These are phyloP conservation scores for silkworm (Bombyx mori) DNA, from an alignment of 1,140 invertebrate species.

Conservation along the genomic window ASM3026992v2 NC_085118.1:9160501-9161000, in stretches of 20 bases:
- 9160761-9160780: slow-evolving; percentile 34
- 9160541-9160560: not conserved
- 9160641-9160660: slow-evolving; percentile 69
- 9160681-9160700: slow-evolving; percentile 12
- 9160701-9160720: slow-evolving; percentile 63
- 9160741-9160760: slow-evolving; percentile 69
- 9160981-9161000: too few relatives aligned
- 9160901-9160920: too few relatives aligned
- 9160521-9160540: not conserved
- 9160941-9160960: too few relatives aligned
- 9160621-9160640: slow-evolving; percentile 61
- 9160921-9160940: too few relatives aligned
- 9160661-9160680: slow-evolving; percentile 67
- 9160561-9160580: not conserved
- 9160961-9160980: too few relatives aligned
- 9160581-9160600: slow-evolving; percentile 9
- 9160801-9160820: too few relatives aligned
- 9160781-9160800: too few relatives aligned
- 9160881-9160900: too few relatives aligned
- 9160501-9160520: not conserved
- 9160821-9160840: too few relatives aligned
- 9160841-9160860: too few relatives aligned
- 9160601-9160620: slow-evolving; percentile 11
- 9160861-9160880: too few relatives aligned
- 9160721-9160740: slow-evolving; percentile 36